Conservation (phyloP, 2,888 invertebrate genomes). For the Vandiemenella viatica region DNA sequence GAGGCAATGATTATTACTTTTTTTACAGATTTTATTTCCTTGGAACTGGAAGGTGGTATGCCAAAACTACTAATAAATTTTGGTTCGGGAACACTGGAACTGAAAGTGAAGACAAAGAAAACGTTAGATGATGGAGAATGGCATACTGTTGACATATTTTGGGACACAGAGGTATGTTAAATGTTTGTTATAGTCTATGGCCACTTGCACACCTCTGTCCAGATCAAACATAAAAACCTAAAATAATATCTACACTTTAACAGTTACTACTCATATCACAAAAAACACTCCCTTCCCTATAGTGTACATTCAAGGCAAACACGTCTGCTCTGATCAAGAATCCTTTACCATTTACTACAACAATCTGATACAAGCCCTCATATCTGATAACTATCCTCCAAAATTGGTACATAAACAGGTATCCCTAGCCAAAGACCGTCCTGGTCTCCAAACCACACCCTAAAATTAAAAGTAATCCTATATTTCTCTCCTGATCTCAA, state of each 20-base stretch:
- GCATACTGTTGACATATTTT: conserved; percentile 92
- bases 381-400: no score
- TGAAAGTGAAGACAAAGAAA: conserved; percentile 70
- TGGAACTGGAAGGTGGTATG: conserved; percentile 83
- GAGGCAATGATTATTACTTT: not conserved
- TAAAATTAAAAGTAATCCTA: no score
- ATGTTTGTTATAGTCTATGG: not conserved
- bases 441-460: no score
- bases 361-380: no score
- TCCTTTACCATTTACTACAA: no score
- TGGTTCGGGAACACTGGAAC: conserved; percentile 81
- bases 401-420: no score
- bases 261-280: not conserved
- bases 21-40: conserved; percentile 68
- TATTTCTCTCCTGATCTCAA: no score
- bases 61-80: conserved; percentile 84
- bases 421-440: no score
- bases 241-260: not conserved
- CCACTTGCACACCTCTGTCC: not conserved
- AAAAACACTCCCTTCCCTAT: no score
- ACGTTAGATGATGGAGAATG: conserved; percentile 91
- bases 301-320: no score
- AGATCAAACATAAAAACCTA: not conserved
- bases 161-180: conserved; percentile 61
- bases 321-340: no score